Evolutionary conservation across 2,888 invertebrate species (phyloP).

Genomic region (Rapana venosa): DNA sequence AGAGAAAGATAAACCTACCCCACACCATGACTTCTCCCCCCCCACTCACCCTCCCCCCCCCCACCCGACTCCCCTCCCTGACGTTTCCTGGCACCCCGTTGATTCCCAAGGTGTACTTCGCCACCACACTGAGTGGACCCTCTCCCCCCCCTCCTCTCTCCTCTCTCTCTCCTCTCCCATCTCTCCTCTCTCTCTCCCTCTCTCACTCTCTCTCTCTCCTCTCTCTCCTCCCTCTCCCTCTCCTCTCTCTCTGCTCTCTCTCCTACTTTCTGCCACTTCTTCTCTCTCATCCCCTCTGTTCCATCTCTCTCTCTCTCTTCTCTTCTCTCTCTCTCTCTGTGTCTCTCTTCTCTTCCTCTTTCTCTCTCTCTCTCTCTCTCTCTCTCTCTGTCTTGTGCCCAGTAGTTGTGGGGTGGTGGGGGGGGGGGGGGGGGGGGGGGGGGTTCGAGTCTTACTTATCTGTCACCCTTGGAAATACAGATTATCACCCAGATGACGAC

Average conservation of each 20-base stretch:
- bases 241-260: neutral
- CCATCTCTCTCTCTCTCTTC: slow-evolving; percentile 5
- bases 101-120: too few species aligned
- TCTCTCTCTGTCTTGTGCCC: neutral
- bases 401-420: neutral
- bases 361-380: neutral
- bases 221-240: neutral
- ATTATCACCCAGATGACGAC: too few species aligned
- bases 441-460: neutral
- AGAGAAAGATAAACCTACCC: too few species aligned
- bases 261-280: neutral
- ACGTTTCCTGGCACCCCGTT: too few species aligned
- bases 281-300: neutral
- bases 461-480: too few species aligned
- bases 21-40: too few species aligned
- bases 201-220: neutral
- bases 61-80: too few species aligned
- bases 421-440: too few species aligned
- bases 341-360: neutral
- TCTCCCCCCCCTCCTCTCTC: too few species aligned
- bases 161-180: neutral
- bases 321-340: slow-evolving; percentile 1
- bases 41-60: too few species aligned
- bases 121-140: too few species aligned
- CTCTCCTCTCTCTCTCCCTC: neutral